Conservation (phyloP, 2,797 vertebrate species). For the Simalia tracyae region DNA sequence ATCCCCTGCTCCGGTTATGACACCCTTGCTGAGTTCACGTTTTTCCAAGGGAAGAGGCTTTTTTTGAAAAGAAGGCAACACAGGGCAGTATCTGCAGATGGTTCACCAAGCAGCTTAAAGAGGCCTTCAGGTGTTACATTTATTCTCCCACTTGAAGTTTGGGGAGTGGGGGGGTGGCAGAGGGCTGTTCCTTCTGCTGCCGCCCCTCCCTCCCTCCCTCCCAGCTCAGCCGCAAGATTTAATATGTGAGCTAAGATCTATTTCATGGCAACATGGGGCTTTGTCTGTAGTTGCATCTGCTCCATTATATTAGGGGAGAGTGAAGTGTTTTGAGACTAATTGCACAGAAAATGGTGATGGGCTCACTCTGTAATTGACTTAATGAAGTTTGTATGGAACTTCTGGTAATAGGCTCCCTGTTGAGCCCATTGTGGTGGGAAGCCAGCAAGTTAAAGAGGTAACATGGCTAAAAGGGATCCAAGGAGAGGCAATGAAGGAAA, state of each 20-base stretch:
- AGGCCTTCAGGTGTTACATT: slow-evolving; percentile 60
- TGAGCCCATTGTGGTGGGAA: slow-evolving; percentile 60
- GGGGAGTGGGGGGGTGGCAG: accelerated
- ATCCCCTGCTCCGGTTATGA: not conserved
- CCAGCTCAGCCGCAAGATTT: slow-evolving; percentile 56
- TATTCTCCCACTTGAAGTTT: slow-evolving; percentile 60
- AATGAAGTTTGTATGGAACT: slow-evolving; percentile 77
- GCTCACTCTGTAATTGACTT: slow-evolving; percentile 76
- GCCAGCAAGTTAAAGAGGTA: slow-evolving; percentile 17
- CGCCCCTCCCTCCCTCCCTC: slow-evolving; percentile 40
- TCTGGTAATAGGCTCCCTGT: slow-evolving; percentile 67
- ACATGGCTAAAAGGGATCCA: slow-evolving; percentile 27
- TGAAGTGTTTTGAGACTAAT: slow-evolving; percentile 76
- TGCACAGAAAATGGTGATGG: slow-evolving; percentile 75
- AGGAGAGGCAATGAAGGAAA: not conserved
- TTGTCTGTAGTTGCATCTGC: slow-evolving; percentile 74
- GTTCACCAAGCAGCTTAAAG: slow-evolving; percentile 60
- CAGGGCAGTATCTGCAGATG: slow-evolving; percentile 45
- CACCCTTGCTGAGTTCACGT: not conserved
- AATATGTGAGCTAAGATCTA: slow-evolving; percentile 65
- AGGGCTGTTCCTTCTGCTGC: not conserved
- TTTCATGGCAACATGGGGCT: slow-evolving; percentile 67
- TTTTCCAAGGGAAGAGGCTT: slow-evolving; percentile 43
- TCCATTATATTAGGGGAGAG: slow-evolving; percentile 70
- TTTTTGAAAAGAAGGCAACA: slow-evolving; percentile 28